Evolutionary conservation across 1,140 invertebrate genomes (phyloP).

Genomic region (Drosophila sp.): DNA sequence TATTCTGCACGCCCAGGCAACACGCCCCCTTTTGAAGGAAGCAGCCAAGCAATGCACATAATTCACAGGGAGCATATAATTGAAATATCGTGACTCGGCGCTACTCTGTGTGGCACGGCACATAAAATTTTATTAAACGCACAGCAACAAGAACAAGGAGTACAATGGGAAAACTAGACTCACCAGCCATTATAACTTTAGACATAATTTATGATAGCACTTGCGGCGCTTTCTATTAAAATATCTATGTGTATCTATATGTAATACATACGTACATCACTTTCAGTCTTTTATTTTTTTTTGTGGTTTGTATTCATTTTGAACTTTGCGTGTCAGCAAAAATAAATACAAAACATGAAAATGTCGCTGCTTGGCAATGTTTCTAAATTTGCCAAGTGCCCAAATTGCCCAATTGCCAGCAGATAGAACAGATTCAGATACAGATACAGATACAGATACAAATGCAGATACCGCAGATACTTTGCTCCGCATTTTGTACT

Average conservation of each 20-base stretch:
- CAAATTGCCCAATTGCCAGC: conserved; percentile 35
- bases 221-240: conserved; percentile 56
- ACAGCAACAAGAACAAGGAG: conserved; percentile 15
- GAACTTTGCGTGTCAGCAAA: conserved; percentile 68
- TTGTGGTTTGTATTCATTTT: conserved; percentile 39
- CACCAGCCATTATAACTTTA: conserved; percentile 73
- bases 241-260: conserved; percentile 10
- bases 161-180: conserved; percentile 64
- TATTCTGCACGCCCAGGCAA: conserved; percentile 1
- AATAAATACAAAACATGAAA: conserved; percentile 51
- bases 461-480: conserved; percentile 24
- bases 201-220: conserved; percentile 78
- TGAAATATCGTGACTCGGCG: conserved; percentile 77
- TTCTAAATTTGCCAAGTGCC: conserved; percentile 57
- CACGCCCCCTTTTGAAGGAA: conserved; percentile 10
- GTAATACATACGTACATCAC: conserved; percentile 4
- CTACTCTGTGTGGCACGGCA: conserved; percentile 12
- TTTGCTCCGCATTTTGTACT: conserved; percentile 1
- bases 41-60: conserved; percentile 48
- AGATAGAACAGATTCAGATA: conserved; percentile 20
- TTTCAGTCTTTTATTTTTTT: conserved; percentile 12
- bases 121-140: conserved; percentile 70
- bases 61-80: conserved; percentile 69
- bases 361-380: conserved; percentile 29
- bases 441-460: conserved; percentile 37